Percentiles rank a stretch among this genome's conserved stretches.
Conservation (phyloP, 2,888 invertebrate species). For the Heliconius charithonia region DNA sequence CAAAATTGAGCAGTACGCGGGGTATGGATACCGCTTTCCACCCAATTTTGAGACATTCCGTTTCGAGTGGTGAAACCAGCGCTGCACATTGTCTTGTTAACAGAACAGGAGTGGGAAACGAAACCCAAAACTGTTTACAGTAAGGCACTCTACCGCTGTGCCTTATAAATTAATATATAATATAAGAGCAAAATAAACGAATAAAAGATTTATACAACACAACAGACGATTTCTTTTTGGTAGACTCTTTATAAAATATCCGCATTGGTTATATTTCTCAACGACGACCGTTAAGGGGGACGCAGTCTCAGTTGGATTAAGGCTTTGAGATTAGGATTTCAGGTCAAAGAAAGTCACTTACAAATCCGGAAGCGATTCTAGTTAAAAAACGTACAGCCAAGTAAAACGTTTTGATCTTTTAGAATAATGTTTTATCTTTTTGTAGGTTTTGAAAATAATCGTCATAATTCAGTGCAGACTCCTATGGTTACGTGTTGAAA, state of each 20-base stretch:
- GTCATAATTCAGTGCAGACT: neutral
- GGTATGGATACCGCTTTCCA: too few species aligned
- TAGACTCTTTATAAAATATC: slow-evolving; percentile 31
- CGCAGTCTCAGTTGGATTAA: slow-evolving; percentile 40
- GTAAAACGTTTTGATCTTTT: neutral
- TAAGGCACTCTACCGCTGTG: too few species aligned
- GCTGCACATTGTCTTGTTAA: too few species aligned
- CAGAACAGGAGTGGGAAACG: too few species aligned
- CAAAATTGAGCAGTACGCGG: too few species aligned
- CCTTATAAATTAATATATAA: neutral
- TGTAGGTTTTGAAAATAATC: neutral
- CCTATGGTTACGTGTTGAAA: too few species aligned
- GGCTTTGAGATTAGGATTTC: slow-evolving; percentile 39
- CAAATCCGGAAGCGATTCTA: slow-evolving; percentile 26
- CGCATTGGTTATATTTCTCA: slow-evolving; percentile 36
- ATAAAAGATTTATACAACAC: neutral
- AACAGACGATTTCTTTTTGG: slow-evolving; percentile 18
- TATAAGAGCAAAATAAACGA: neutral
- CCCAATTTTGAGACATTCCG: too few species aligned
- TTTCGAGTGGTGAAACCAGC: too few species aligned
- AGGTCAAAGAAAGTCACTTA: slow-evolving; percentile 23
- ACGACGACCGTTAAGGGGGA: slow-evolving; percentile 36
- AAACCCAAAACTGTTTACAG: too few species aligned
- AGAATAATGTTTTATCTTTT: slow-evolving; percentile 1
- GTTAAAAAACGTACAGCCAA: neutral